Conservation (phyloP, 2,888 invertebrate species). For the Drosophila recens region DNA sequence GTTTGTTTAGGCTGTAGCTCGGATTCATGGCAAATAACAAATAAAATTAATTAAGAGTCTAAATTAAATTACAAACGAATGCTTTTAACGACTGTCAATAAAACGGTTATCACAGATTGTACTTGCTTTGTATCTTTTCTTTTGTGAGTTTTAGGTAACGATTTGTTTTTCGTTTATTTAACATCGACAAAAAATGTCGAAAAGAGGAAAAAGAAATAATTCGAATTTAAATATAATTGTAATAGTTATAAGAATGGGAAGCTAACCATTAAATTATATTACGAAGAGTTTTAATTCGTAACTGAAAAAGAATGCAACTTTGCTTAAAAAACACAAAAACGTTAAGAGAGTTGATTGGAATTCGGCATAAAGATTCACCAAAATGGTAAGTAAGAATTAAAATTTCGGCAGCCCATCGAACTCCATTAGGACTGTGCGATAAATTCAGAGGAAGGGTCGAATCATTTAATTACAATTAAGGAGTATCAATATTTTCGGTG, state of each 20-base stretch:
- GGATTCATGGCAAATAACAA: constrained; percentile 32
- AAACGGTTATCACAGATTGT: constrained; percentile 30
- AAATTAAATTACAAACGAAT: constrained; percentile 43
- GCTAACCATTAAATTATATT: too few relatives aligned
- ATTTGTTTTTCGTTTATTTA: background rate
- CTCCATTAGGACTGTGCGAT: background rate
- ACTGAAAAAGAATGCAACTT: background rate
- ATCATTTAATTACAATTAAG: constrained; percentile 19
- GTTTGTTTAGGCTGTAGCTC: constrained; percentile 26
- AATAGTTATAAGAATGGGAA: too few relatives aligned
- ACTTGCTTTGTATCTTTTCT: background rate
- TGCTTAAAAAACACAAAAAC: background rate
- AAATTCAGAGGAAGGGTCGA: background rate
- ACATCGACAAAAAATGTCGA: too few relatives aligned
- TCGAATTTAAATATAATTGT: too few relatives aligned
- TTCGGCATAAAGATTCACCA: background rate
- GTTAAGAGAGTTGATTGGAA: background rate
- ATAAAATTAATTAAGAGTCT: constrained; percentile 53
- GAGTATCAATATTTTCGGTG: background rate
- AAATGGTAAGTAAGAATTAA: background rate
- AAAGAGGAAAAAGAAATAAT: too few relatives aligned
- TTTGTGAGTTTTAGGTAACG: constrained; percentile 11
- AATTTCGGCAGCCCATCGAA: background rate
- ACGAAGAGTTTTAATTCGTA: too few relatives aligned
- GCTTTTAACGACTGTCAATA: constrained; percentile 46